Evolutionary conservation across 92 coral and sea anemone species (phyloP).

Genomic region (Blastomussa wellsi): DNA sequence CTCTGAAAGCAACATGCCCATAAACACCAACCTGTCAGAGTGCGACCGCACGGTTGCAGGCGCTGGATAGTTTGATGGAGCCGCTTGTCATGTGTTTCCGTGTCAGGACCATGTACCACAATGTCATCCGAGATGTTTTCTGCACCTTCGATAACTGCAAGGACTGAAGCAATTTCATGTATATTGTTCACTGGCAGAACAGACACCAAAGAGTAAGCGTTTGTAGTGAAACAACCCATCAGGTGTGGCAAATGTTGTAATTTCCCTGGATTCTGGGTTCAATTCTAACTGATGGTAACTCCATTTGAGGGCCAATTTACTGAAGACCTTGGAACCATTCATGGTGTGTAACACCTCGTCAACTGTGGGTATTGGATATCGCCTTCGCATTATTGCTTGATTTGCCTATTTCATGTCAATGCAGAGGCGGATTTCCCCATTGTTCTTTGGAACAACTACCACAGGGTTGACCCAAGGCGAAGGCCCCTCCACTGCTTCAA

Average conservation of each 20-base stretch:
- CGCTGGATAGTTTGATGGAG: slow-evolving; percentile 46
- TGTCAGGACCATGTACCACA: slow-evolving; percentile 53
- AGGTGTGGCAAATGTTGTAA: slow-evolving; percentile 39
- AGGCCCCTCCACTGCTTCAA: slow-evolving; percentile 49
- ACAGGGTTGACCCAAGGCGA: slow-evolving; percentile 61
- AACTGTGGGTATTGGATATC: slow-evolving; percentile 40
- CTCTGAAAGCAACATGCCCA: slow-evolving; percentile 66
- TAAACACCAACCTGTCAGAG: slow-evolving; percentile 56
- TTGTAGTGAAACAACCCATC: slow-evolving; percentile 40
- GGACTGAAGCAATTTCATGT: slow-evolving; percentile 53
- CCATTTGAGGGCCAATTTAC: slow-evolving; percentile 44
- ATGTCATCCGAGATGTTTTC: slow-evolving; percentile 75
- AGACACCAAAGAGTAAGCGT: slow-evolving; percentile 50
- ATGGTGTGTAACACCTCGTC: slow-evolving; percentile 42
- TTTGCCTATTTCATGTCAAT: slow-evolving; percentile 38
- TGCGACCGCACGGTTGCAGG: slow-evolving; percentile 50
- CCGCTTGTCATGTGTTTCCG: slow-evolving; percentile 53
- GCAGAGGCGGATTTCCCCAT: slow-evolving; percentile 44
- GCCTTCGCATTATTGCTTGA: slow-evolving; percentile 27
- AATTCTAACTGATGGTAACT: slow-evolving; percentile 41
- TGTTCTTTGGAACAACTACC: slow-evolving; percentile 41
- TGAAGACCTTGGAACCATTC: slow-evolving; percentile 39
- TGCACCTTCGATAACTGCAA: slow-evolving; percentile 52
- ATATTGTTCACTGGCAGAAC: slow-evolving; percentile 60
- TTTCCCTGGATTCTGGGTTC: slow-evolving; percentile 39